Evolutionary conservation across 1,140 invertebrate genomes (phyloP), one percentile per base, ranked within the genome.

Genomic region (Drosophila seguyi): DNA sequence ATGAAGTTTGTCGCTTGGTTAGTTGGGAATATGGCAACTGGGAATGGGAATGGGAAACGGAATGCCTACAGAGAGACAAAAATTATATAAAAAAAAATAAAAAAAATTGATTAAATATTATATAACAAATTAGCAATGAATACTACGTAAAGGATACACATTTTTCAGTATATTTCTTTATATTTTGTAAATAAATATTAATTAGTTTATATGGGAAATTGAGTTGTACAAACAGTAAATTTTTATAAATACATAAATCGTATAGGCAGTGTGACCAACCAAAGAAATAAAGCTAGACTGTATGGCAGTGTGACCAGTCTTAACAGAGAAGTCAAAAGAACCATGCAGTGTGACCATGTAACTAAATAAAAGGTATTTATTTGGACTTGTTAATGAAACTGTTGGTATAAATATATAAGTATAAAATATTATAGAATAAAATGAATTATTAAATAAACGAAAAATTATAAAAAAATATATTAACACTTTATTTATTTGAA

Each of bases 1-100:
- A 82, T 76, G 83, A 82, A 87, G 75, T 79, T 86, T 87, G 83
- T 87, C 79, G 75, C 79, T 62, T 68, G 79, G 48, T 68, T 76
- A 76, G 65, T 48, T 72, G 44, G 52, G 65, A 66, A 66, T 59
- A 48, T 22, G 55, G 41, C 14, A 20, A 50, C 47, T 18, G 27
- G 27, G 47, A 52, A 34, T 34, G 29, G 48, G n/a, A 53, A 36
- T 22, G 31, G 50, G n/a, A 29, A 31, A 6, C 13, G 52, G 31
- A 31, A 22, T 22, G 31, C 1, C 18, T 36, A 22, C 50, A 53
- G 14, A 22, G 14, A 22, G 20, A 31, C 7, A 36, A 53, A 53
- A 22, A 11, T 13, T 10, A 22, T 14, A 18, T 7, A 8, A 14
- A 6, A 2, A 39, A 42, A 18, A 13, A 20, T 44, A 13, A 5